A percentile compares a stretch with the other conserved stretches of the same genome.
phyloP scores from a whole-genome alignment of 2,888 invertebrate genomes.

The Ichneumoninae sp. region DNA sequence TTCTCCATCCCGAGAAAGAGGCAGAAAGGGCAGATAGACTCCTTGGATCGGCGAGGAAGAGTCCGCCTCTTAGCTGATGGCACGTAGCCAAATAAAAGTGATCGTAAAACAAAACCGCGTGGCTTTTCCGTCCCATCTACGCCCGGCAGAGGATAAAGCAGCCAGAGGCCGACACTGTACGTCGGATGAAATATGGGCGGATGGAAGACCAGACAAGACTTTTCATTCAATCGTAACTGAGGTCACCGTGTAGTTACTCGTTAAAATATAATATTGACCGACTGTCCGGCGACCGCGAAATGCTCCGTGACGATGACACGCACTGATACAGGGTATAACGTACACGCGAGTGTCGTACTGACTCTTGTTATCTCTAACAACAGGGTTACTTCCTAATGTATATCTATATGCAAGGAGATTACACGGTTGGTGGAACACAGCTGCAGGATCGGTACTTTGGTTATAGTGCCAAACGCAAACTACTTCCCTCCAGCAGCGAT shows the following conservation, averaged over 20 bases:
- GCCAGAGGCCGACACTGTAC: not conserved
- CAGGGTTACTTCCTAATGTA: not conserved
- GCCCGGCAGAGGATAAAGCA: slow-evolving; percentile 3
- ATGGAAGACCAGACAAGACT: slow-evolving; percentile 13
- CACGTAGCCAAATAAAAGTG: slow-evolving; percentile 57
- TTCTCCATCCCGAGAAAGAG: not conserved
- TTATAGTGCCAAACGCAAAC: slow-evolving; percentile 34
- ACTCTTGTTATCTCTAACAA: slow-evolving; percentile 29
- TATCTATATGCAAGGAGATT: slow-evolving; percentile 29
- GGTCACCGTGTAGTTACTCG: slow-evolving; percentile 35
- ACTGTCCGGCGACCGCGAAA: slow-evolving; percentile 34
- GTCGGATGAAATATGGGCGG: slow-evolving; percentile 22
- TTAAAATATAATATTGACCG: slow-evolving; percentile 51
- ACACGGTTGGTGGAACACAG: slow-evolving; percentile 30
- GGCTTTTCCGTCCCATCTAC: slow-evolving; percentile 24
- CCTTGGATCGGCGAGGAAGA: not conserved
- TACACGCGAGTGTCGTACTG: not conserved
- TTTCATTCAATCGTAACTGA: slow-evolving; percentile 52
- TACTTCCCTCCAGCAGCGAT: slow-evolving; percentile 25
- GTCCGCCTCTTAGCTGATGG: slow-evolving; percentile 25
- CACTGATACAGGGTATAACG: not conserved
- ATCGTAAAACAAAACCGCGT: slow-evolving; percentile 46
- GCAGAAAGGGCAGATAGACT: not conserved
- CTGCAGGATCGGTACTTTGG: slow-evolving; percentile 35
- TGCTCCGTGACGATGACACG: not conserved